Evolutionary conservation across 2,797 vertebrate genomes (phyloP), one percentile per base, ranked within the genome.

Genomic region (Amazona finschi): DNA sequence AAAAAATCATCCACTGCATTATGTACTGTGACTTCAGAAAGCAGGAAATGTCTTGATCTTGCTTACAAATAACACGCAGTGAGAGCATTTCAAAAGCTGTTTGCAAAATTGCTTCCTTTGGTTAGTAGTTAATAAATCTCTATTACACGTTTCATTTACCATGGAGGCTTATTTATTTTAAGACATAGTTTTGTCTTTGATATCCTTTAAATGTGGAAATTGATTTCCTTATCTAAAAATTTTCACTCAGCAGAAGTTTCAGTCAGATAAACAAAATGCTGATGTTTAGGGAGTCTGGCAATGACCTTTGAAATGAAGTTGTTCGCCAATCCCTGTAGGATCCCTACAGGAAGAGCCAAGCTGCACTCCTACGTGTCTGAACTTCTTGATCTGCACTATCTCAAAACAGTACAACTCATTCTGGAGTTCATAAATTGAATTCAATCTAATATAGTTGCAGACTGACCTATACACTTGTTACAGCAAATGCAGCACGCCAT

Each of bases 21-120:
- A 79, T 25, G 18, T 66, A 65, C 39, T 25, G 60, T 78, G 92
- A 93, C 82, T 92, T 97, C 87, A 93, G 52, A 43, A 88, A 87
- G 95, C 72, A 96, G 95, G 93, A 97, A 97, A 84, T 44, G 18
- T 58, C 71, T 81, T 78, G 60, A 78, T 85, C 47, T 16, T 15
- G n/a, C 38, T 57, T 70, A 78, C 61, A 69, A 79, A 47, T 80
- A 62, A 41, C n/a, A 55, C 27, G 7, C 50, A 31, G 41, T 19
- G 30, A 66, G 41, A 81, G 21, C 25, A 43, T 70, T 87, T 87
- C 12, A 89, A 84, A 70, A 57, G 38, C 15, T 55, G 36, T 57
- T 69, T 72, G 36, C 44, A 84, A 69, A 79, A 39, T 70, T 74
- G 11, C 76, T 80, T 85, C 75, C 46, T 50, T 84, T 62, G 25